Evolutionary conservation across 2,888 invertebrate genomes (phyloP).

Genomic region (Nemurella pictetii): DNA sequence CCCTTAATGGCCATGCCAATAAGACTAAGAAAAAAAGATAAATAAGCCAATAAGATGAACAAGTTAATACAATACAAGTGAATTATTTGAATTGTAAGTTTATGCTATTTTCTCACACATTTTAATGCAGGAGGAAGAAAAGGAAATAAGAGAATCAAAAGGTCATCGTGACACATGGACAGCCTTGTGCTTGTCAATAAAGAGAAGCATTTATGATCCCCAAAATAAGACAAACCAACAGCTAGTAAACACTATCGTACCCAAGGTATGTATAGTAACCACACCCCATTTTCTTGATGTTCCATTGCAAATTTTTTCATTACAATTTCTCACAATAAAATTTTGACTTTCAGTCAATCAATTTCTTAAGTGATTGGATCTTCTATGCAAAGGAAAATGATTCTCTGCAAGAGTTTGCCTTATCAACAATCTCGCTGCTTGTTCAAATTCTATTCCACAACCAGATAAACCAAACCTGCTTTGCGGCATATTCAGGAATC

Average conservation of each 20-base stretch:
- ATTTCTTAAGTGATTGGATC: conserved; percentile 29
- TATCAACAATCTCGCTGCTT: conserved; percentile 6
- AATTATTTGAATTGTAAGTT: too few relatives aligned
- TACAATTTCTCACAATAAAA: background rate
- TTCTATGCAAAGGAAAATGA: background rate
- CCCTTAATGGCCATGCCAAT: too few relatives aligned
- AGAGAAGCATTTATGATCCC: conserved; percentile 28
- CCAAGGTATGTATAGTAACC: conserved; percentile 30
- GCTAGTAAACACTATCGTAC: conserved; percentile 28
- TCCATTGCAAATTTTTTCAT: background rate
- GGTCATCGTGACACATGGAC: background rate
- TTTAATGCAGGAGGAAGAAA: background rate
- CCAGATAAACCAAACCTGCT: conserved; percentile 22
- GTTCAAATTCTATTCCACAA: conserved; percentile 12
- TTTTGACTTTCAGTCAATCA: conserved; percentile 27
- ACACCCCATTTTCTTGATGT: background rate
- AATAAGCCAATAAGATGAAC: too few relatives aligned
- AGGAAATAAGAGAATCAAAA: background rate
- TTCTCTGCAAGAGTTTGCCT: conserved; percentile 11
- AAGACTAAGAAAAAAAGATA: too few relatives aligned
- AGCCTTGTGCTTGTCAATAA: conserved; percentile 28
- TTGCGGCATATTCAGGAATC: conserved; percentile 31
- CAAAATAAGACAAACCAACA: conserved; percentile 30
- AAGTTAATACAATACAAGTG: too few relatives aligned
- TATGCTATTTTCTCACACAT: too few relatives aligned